Evolutionary conservation across 2,113 vertebrate genomes (phyloP).

Genomic region (Pristiophorus japonicus): DNA sequence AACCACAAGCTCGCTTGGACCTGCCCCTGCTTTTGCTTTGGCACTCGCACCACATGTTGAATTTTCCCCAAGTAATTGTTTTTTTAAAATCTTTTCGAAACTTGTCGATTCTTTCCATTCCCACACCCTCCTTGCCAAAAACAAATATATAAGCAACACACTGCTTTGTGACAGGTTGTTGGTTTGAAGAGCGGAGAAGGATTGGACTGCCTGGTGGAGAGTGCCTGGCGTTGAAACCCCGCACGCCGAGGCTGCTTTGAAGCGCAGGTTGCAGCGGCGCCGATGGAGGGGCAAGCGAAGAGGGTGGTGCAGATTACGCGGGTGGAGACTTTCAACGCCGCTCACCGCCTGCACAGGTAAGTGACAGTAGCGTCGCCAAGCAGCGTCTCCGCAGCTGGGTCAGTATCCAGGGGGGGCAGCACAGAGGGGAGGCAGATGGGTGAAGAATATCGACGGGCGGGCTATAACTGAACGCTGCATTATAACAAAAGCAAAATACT

Average conservation of each 20-base stretch:
- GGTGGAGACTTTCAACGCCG: slow-evolving; percentile 17
- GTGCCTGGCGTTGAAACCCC: too few relatives aligned
- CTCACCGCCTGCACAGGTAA: slow-evolving; percentile 33
- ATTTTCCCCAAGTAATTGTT: too few relatives aligned
- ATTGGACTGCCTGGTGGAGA: too few relatives aligned
- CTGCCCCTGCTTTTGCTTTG: too few relatives aligned
- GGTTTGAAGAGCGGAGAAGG: background rate
- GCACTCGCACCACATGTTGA: too few relatives aligned
- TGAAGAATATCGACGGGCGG: background rate
- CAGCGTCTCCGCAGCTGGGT: too few relatives aligned
- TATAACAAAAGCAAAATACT: too few relatives aligned
- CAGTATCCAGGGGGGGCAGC: background rate
- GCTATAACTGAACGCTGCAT: too few relatives aligned
- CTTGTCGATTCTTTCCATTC: background rate
- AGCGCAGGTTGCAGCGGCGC: too few relatives aligned
- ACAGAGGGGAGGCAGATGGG: background rate
- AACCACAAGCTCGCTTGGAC: too few relatives aligned
- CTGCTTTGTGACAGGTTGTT: background rate
- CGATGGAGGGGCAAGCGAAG: background rate
- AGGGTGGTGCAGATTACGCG: background rate
- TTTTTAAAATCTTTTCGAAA: background rate
- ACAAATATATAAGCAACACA: background rate
- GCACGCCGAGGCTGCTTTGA: background rate
- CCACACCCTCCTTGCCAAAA: background rate
- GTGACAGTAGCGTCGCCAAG: background rate